Conservation (phyloP, 2,888 invertebrate genomes). For the Scaptomyza tumidula region DNA sequence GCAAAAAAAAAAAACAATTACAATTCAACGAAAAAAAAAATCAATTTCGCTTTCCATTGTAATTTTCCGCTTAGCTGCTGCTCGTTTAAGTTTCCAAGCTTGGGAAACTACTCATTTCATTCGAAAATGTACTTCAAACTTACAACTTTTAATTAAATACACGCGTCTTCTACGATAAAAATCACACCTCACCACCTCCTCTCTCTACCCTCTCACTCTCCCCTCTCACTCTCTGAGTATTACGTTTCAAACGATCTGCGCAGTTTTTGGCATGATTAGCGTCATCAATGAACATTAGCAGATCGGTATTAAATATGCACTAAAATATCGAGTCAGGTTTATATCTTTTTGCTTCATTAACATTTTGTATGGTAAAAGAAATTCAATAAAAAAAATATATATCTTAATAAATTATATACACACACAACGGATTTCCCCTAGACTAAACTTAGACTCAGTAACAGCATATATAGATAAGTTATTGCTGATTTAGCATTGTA, state of each 20-base stretch:
- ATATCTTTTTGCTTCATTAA: conserved; percentile 23
- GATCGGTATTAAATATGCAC: conserved; percentile 18
- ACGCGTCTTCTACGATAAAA: background rate
- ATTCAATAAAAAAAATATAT: background rate
- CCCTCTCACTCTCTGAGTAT: background rate
- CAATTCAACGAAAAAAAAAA: conserved; percentile 18
- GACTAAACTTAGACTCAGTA: too few relatives aligned
- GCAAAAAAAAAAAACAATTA: conserved; percentile 4
- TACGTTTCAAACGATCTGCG: too few relatives aligned
- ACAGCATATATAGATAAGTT: background rate
- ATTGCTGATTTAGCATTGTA: conserved; percentile 12
- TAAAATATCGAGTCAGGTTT: background rate
- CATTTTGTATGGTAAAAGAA: conserved; percentile 18
- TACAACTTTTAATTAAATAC: conserved; percentile 10
- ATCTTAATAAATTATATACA: background rate
- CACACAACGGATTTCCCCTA: background rate
- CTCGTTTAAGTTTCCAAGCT: conserved; percentile 7
- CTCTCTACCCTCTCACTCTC: background rate
- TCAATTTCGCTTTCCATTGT: conserved; percentile 56
- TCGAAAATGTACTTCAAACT: conserved; percentile 13
- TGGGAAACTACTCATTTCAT: conserved; percentile 46
- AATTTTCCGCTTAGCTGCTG: conserved; percentile 49
- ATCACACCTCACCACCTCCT: background rate
- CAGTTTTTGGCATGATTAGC: too few relatives aligned
- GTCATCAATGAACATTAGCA: background rate